Evolutionary conservation across 1,140 invertebrate genomes (phyloP).

Genomic region (Papilio glaucus): DNA sequence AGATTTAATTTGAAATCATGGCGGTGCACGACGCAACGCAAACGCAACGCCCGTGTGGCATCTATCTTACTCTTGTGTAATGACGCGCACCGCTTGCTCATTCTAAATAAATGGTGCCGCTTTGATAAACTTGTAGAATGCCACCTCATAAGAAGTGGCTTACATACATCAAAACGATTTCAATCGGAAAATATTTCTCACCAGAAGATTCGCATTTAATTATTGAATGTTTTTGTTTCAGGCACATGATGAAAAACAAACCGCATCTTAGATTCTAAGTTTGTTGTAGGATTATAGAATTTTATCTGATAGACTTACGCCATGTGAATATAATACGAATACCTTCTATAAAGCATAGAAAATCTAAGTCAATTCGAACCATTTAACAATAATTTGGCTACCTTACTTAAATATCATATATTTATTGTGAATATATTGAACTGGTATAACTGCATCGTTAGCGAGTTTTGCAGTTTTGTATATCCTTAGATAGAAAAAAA

Average conservation of each 20-base stretch:
- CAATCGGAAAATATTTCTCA: no score
- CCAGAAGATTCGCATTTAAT: constrained; percentile 30
- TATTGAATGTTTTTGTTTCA: constrained; percentile 84
- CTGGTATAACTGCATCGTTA: not conserved
- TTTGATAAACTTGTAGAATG: no score
- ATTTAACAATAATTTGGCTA: constrained; percentile 69
- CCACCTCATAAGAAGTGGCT: no score
- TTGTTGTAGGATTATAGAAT: constrained; percentile 65
- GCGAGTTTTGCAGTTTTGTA: constrained; percentile 26
- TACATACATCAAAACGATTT: no score
- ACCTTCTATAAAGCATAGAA: constrained; percentile 61
- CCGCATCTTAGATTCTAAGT: constrained; percentile 94
- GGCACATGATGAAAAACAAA: constrained; percentile 96
- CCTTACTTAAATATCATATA: constrained; percentile 31
- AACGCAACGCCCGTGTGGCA: no score
- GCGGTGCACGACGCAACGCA: no score
- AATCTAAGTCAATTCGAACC: constrained; percentile 71
- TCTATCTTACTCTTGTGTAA: no score
- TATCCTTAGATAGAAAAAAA: not conserved
- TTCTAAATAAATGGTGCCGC: no score
- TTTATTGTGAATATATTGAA: constrained; percentile 22
- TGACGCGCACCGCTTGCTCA: no score
- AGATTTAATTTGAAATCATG: no score
- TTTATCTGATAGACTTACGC: constrained; percentile 65
- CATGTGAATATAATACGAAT: constrained; percentile 65